Conservation (phyloP, 2,888 invertebrate species). For the Nymphalis urticae region DNA sequence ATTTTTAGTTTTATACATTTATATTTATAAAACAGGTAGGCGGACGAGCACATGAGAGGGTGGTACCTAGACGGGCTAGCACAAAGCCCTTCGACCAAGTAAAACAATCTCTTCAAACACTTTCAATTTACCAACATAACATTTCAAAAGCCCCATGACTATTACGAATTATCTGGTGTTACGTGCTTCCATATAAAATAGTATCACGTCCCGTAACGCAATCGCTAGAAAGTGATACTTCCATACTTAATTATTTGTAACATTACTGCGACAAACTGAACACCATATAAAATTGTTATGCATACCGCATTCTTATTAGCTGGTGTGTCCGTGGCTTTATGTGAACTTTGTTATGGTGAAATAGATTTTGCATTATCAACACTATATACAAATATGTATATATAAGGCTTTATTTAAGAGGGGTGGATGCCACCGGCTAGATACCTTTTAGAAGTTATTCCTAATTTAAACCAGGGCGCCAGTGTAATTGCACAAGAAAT, state of each 20-base stretch:
- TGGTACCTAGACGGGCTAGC: too few species aligned
- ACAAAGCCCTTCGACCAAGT: too few species aligned
- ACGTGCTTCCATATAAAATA: slow-evolving; percentile 30
- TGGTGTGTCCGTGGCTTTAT: not conserved
- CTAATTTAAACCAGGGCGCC: too few species aligned
- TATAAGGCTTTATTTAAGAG: too few species aligned
- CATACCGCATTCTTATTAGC: not conserved
- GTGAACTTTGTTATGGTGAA: not conserved
- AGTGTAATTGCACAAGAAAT: too few species aligned
- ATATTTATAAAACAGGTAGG: too few species aligned
- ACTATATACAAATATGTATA: too few species aligned
- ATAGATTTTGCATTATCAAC: not conserved
- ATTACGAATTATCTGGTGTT: slow-evolving; percentile 31
- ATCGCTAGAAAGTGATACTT: slow-evolving; percentile 43
- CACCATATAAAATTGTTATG: not conserved
- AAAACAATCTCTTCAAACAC: slow-evolving; percentile 13
- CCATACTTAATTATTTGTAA: slow-evolving; percentile 32
- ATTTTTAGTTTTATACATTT: too few species aligned
- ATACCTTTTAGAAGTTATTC: too few species aligned
- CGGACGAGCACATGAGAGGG: too few species aligned
- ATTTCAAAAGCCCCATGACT: slow-evolving; percentile 33
- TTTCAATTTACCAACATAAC: slow-evolving; percentile 22
- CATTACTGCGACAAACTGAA: not conserved
- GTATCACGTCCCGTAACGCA: slow-evolving; percentile 39
- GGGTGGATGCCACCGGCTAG: too few species aligned